Evolutionary conservation across 2,888 invertebrate species (phyloP), one percentile per base, ranked within the genome.

Genomic region (Caenorhabditis imperialis): DNA sequence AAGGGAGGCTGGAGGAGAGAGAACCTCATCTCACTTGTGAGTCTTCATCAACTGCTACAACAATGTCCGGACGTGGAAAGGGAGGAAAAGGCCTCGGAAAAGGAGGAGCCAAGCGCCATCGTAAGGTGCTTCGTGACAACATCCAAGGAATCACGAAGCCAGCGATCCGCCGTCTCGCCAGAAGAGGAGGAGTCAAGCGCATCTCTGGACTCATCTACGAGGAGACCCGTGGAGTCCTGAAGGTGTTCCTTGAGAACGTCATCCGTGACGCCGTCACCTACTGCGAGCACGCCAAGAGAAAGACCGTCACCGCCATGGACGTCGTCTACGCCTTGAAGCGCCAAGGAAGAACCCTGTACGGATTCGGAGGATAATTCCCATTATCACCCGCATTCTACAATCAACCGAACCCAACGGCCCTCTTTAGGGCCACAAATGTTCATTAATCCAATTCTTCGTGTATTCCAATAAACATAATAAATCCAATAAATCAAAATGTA

Each of bases 221-320:
- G 40, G 67, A 67, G 42, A 67, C 67, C 22, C 57, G 67, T 42
- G 67, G 67, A 42, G 67, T 67, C 38, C 73, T 73, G 33, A 75
- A 75, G 65, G 75, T 75, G 14, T 81, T 81, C 80, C 78, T 81
- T 62, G 81, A 81, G 78, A 93, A 93, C 88, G 93, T 93, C 25
- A 93, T 94, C 81, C 91, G 93, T 44, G 93, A 93, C 87, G 93
- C 93, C 10, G 93, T 93, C 51, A 93, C 93, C 2, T 93, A 93
- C 89, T 94, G 93, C 0, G 93, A 94, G 87, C 93, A 94, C 87
- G 94, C 94, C 42, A 94, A 94, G 89, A 90, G 93, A 82, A 94
- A 94, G 90, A 94, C 93, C 0, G 93, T 94, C 42, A 94, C 93
- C 0, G 93, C 93, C 12, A 93, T 94, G 93, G 93, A 94, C 82